Evolutionary conservation across 2,888 invertebrate genomes (phyloP).

Genomic region (Chesias legatella): DNA sequence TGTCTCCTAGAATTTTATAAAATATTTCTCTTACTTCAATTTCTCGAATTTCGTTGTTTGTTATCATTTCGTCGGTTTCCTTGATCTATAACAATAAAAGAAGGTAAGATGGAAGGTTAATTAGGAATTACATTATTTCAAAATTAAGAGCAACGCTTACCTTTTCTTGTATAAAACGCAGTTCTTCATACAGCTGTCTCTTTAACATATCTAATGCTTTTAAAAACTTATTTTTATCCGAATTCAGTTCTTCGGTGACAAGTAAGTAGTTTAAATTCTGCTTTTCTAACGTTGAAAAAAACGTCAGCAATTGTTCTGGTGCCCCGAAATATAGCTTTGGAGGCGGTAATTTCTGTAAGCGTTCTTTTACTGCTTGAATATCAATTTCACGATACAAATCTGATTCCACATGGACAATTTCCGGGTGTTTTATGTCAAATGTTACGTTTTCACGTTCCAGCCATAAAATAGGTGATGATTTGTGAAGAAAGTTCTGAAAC

Average conservation of each 20-base stretch:
- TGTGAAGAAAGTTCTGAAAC: conserved; percentile 66
- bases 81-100: conserved; percentile 46
- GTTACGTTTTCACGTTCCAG: conserved; percentile 52
- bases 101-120: not conserved
- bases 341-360: conserved; percentile 47
- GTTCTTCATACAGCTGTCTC: conserved; percentile 45
- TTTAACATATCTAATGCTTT: conserved; percentile 53
- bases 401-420: conserved; percentile 53
- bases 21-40: conserved; percentile 60
- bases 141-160: conserved; percentile 33
- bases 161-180: conserved; percentile 58
- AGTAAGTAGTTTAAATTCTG: conserved; percentile 72
- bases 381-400: conserved; percentile 56
- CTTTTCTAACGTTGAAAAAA: conserved; percentile 61
- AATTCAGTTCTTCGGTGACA: conserved; percentile 63
- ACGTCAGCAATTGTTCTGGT: conserved; percentile 55
- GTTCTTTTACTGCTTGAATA: conserved; percentile 39
- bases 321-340: conserved; percentile 62
- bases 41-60: conserved; percentile 52
- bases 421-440: conserved; percentile 44
- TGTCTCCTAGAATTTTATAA: conserved; percentile 56
- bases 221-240: conserved; percentile 62
- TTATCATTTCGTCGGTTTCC: conserved; percentile 52
- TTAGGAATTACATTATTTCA: too few relatives aligned
- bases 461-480: conserved; percentile 67